Evolutionary conservation across 2,797 vertebrate species (phyloP).

Genomic region (Ataeniobius toweri): DNA sequence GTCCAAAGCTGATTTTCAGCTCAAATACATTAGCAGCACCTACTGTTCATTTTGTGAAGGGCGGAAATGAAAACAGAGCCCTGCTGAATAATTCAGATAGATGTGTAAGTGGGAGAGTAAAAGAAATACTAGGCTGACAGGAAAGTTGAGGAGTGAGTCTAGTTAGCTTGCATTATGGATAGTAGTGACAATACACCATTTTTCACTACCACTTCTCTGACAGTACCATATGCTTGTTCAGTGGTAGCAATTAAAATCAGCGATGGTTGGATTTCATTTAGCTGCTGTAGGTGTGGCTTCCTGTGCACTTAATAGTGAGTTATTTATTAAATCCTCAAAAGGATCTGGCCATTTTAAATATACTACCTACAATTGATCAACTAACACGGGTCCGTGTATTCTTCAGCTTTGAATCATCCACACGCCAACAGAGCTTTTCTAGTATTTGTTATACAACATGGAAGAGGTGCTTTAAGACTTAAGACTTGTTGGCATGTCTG

Average conservation of each 20-base stretch:
- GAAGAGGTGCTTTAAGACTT: not conserved
- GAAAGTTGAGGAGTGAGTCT: conserved; percentile 8
- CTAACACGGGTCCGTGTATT: not conserved
- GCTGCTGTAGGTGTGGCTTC: not conserved
- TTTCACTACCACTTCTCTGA: not conserved
- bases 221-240: not conserved
- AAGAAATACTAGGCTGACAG: conserved; percentile 7
- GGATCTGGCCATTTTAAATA: not conserved
- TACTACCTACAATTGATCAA: not conserved
- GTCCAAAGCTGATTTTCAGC: not conserved
- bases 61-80: not conserved
- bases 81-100: conserved; percentile 20
- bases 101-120: conserved; percentile 20
- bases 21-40: conserved; percentile 39
- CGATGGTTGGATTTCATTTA: conserved; percentile 6
- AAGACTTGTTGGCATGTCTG: not conserved
- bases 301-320: not conserved
- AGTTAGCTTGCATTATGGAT: conserved; percentile 2
- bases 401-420: not conserved
- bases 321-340: not conserved
- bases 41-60: conserved; percentile 34
- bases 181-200: not conserved
- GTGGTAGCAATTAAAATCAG: not conserved
- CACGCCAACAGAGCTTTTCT: not conserved
- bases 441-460: not conserved